Conservation (phyloP, 2,797 vertebrate genomes). For the Danio kyathit region DNA sequence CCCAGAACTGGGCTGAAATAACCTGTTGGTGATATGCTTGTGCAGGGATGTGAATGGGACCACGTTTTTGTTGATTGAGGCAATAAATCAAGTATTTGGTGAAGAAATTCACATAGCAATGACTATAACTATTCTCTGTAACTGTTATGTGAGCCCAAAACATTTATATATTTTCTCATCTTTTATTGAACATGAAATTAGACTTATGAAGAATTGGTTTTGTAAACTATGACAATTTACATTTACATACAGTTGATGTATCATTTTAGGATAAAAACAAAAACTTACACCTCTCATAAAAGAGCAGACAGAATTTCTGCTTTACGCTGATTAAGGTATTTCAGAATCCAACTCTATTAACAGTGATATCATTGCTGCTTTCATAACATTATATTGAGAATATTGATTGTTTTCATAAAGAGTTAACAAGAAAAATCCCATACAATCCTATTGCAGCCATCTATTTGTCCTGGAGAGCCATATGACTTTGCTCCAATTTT, state of each 20-base stretch:
- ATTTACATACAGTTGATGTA: background rate
- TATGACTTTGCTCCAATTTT: conserved; percentile 29
- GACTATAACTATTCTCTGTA: background rate
- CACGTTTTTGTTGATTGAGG: background rate
- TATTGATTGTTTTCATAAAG: background rate
- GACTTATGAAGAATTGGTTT: background rate
- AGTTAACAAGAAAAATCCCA: background rate
- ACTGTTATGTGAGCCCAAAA: too few species aligned
- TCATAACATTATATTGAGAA: background rate
- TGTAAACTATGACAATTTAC: background rate
- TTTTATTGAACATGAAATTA: background rate
- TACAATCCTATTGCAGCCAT: background rate
- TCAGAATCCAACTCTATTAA: background rate
- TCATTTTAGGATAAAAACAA: background rate
- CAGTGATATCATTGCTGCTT: background rate
- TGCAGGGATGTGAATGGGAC: background rate
- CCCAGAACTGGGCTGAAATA: background rate
- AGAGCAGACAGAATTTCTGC: background rate
- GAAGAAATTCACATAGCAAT: background rate
- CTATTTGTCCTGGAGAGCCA: conserved; percentile 2
- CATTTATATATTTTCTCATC: background rate
- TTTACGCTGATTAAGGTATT: background rate
- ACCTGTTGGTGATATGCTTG: background rate
- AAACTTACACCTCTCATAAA: background rate
- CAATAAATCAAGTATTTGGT: background rate